Conservation (phyloP, 2,113 vertebrate species). For the Pionites leucogaster region DNA sequence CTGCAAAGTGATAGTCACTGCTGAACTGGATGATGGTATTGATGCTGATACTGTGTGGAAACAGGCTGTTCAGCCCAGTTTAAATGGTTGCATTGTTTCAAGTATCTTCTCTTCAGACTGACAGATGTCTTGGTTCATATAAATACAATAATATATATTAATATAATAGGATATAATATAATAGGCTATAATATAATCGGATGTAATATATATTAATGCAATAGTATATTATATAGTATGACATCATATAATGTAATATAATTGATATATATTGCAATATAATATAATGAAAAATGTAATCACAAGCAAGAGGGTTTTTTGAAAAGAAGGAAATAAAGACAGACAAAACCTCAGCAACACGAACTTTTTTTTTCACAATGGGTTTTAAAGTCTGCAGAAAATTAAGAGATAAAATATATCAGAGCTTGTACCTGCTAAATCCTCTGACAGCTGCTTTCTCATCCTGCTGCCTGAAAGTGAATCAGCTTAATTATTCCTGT, state of each 20-base stretch:
- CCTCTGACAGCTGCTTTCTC: constrained; percentile 16
- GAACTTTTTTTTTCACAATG: not conserved
- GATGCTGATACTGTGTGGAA: not conserved
- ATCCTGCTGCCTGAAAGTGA: constrained; percentile 41
- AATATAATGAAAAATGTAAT: not conserved
- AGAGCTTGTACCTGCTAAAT: constrained; percentile 25
- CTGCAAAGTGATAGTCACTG: not conserved
- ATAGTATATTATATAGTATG: not conserved
- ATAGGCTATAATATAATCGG: not conserved
- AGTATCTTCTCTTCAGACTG: not conserved
- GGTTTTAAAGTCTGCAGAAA: constrained; percentile 24
- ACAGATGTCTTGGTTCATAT: not conserved
- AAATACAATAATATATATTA: not conserved
- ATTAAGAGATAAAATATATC: not conserved
- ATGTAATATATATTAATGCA: not conserved
- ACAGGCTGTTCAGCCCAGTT: not conserved
- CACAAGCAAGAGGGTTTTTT: not conserved
- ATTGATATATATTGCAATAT: not conserved
- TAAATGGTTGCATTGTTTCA: not conserved
- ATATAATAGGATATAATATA: not conserved
- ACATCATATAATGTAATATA: not conserved
- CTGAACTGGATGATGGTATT: not conserved
- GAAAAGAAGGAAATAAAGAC: not conserved
- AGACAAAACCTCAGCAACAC: not conserved
- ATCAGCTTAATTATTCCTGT: constrained; percentile 49